A percentile compares a stretch with the other conserved stretches of the same genome.
phyloP scores from a whole-genome alignment of 2,888 invertebrate genomes.

The Fissipunctia ypsillon region DNA sequence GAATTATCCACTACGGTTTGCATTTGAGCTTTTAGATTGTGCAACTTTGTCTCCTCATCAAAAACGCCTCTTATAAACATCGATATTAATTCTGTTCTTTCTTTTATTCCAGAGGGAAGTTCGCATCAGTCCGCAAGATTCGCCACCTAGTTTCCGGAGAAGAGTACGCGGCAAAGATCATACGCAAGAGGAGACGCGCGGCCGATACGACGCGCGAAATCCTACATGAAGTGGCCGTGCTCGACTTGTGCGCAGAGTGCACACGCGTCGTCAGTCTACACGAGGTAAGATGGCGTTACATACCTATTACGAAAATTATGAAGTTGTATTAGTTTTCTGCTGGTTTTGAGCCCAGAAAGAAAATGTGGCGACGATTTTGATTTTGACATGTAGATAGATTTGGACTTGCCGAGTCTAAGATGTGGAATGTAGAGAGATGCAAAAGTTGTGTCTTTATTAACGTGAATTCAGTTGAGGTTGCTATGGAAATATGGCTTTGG shows the following conservation, averaged over 20 bases:
- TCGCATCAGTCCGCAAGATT: constrained; percentile 98
- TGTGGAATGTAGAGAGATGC: too few species aligned
- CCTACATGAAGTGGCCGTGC: constrained; percentile 97
- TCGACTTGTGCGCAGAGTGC: constrained; percentile 95
- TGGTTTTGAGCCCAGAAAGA: neutral
- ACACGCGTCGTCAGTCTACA: constrained; percentile 97
- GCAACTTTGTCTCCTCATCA: neutral
- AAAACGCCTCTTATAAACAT: neutral
- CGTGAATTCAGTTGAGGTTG: too few species aligned
- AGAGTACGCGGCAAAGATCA: constrained; percentile 99
- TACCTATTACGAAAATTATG: too few species aligned
- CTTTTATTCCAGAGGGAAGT: constrained; percentile 96
- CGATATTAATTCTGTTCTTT: constrained; percentile 1
- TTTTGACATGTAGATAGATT: too few species aligned
- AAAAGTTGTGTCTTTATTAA: too few species aligned
- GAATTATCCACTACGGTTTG: constrained; percentile 12
- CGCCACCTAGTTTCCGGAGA: constrained; percentile 96
- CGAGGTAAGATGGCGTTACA: constrained; percentile 90
- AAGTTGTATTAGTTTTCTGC: too few species aligned
- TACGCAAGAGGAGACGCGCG: constrained; percentile 97
- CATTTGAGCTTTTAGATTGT: neutral
- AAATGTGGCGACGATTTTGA: too few species aligned
- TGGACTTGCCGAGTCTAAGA: too few species aligned
- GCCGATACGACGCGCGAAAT: constrained; percentile 96
- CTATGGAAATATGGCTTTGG: neutral